phyloP scores from a whole-genome alignment of 2,888 invertebrate species.

The Himalopsyche tibetana region DNA sequence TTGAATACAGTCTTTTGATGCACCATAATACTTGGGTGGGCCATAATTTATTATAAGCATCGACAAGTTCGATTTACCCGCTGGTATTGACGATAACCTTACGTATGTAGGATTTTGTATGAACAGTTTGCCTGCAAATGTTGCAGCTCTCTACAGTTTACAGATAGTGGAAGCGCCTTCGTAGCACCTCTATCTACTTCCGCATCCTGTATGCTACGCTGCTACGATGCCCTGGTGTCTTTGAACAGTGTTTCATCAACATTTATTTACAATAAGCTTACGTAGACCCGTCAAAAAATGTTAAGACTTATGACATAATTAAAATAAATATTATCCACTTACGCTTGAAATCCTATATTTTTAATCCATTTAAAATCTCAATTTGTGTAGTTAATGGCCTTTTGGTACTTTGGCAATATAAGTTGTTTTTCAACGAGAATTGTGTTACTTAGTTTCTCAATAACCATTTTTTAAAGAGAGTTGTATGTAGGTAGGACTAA shows the following conservation, averaged over 20 bases:
- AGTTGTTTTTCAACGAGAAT: too few species aligned
- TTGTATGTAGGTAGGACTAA: too few species aligned
- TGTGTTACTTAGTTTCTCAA: too few species aligned
- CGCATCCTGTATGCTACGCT: constrained; percentile 21
- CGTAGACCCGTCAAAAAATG: too few species aligned
- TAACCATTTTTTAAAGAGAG: too few species aligned
- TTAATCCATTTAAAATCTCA: too few species aligned
- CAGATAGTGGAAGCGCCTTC: constrained; percentile 15
- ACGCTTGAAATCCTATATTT: too few species aligned
- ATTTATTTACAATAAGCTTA: too few species aligned
- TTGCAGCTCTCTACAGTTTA: constrained; percentile 14
- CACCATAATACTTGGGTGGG: background rate
- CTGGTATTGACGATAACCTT: background rate
- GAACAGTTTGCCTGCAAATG: constrained; percentile 26
- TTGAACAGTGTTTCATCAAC: background rate
- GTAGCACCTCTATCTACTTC: constrained; percentile 23
- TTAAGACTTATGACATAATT: too few species aligned
- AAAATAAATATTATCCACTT: too few species aligned
- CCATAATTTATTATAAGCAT: background rate
- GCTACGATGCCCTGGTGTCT: background rate
- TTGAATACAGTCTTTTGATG: background rate
- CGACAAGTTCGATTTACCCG: background rate
- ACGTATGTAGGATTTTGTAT: constrained; percentile 9
- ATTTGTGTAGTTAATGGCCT: too few species aligned
- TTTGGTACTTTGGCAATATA: too few species aligned